A percentile compares a stretch with the other conserved stretches of the same genome.
Conservation (phyloP, 2,888 invertebrate genomes). For the Dyspetes luteomarginatus region DNA sequence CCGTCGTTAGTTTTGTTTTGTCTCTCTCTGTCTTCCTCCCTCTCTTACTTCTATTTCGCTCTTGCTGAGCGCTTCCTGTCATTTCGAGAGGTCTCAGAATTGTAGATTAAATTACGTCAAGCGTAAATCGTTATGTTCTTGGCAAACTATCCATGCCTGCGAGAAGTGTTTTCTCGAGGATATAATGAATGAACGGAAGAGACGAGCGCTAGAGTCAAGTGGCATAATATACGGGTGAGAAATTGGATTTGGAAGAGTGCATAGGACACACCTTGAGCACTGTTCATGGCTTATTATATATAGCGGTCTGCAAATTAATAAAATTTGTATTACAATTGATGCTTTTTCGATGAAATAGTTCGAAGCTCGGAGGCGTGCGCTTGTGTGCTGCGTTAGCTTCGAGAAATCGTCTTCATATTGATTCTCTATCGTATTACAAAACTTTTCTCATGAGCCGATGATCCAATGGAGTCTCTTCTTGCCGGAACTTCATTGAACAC, state of each 20-base stretch:
- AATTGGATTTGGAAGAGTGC: neutral
- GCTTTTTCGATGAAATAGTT: no score
- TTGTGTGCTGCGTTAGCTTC: no score
- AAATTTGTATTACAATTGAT: neutral
- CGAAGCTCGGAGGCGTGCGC: no score
- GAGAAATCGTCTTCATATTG: no score
- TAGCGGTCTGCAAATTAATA: neutral
- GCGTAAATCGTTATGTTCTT: constrained; percentile 29
- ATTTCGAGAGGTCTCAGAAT: constrained; percentile 39
- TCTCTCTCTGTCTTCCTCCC: constrained; percentile 30
- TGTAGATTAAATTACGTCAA: constrained; percentile 56
- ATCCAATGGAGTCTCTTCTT: neutral
- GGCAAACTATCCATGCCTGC: constrained; percentile 30
- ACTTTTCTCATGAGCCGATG: neutral
- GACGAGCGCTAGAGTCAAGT: neutral
- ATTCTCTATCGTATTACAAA: no score
- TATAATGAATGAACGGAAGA: constrained; percentile 33
- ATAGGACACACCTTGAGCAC: neutral
- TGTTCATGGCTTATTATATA: neutral
- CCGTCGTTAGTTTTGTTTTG: constrained; percentile 57
- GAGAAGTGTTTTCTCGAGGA: constrained; percentile 13
- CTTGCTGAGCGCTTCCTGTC: neutral
- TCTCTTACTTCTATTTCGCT: neutral
- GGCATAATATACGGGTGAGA: neutral
- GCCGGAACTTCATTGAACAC: constrained; percentile 11